These are phyloP conservation scores for Podabrus alpinus DNA, from an alignment of 2,888 invertebrate species.

Conservation along the genomic window DNA sequence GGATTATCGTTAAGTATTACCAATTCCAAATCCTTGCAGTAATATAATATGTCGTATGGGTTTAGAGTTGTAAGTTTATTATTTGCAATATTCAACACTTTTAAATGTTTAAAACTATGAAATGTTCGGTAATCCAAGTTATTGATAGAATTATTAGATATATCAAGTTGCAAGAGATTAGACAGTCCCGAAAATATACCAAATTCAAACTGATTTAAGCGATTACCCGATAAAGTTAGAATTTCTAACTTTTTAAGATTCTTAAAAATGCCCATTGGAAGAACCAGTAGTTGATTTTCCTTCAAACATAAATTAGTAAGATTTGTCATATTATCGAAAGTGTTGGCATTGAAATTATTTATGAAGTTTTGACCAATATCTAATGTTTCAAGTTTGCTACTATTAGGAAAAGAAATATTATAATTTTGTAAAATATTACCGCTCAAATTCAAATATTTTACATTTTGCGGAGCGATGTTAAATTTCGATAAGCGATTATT, in stretches of 20 bases:
- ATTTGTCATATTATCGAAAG: background rate
- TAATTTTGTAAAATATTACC: background rate
- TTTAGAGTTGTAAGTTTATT: background rate
- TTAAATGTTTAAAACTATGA: background rate
- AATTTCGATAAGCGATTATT: background rate
- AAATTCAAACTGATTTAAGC: background rate
- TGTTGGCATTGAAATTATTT: background rate
- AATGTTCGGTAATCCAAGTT: background rate
- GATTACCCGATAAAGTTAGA: conserved; percentile 2
- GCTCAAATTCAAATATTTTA: background rate
- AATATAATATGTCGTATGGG: background rate
- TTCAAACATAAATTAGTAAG: background rate
- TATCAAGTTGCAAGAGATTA: background rate
- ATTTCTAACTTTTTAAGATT: background rate
- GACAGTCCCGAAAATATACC: conserved; percentile 2
- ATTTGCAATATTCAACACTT: background rate
- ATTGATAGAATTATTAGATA: conserved; percentile 1
- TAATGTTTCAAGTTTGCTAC: background rate
- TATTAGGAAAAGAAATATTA: background rate
- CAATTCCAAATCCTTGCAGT: background rate
- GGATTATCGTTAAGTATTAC: background rate
- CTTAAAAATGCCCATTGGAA: conserved; percentile 3
- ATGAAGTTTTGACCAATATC: background rate
- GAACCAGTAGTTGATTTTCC: background rate
- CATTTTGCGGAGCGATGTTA: background rate